phyloP scores from a whole-genome alignment of 2,888 invertebrate genomes.

The Pyrochroa serraticornis region DNA sequence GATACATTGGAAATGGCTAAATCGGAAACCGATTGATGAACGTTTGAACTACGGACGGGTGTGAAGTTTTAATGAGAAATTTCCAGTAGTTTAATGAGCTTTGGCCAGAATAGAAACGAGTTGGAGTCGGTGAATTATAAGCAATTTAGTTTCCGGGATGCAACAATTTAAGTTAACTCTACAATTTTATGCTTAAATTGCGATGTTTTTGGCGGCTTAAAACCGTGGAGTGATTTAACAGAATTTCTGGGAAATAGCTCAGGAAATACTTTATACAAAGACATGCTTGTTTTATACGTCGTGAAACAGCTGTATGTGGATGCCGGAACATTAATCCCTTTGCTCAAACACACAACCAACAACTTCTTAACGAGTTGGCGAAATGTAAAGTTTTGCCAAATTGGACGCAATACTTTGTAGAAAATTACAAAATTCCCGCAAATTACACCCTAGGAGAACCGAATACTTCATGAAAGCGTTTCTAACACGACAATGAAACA shows the following conservation, averaged over 20 bases:
- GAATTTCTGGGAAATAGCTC: slow-evolving; percentile 4
- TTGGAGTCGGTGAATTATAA: too few relatives aligned
- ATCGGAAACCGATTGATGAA: slow-evolving; percentile 10
- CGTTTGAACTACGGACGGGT: background rate
- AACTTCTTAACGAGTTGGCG: slow-evolving; percentile 55
- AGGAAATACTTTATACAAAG: slow-evolving; percentile 11
- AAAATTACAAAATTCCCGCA: slow-evolving; percentile 6
- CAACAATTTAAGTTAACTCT: too few relatives aligned
- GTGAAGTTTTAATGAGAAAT: slow-evolving; percentile 20
- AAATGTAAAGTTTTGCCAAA: slow-evolving; percentile 52
- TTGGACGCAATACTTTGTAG: slow-evolving; percentile 44
- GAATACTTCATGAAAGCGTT: slow-evolving; percentile 13
- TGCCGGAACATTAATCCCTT: slow-evolving; percentile 51
- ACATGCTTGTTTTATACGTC: slow-evolving; percentile 18
- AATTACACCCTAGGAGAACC: slow-evolving; percentile 9
- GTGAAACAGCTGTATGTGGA: slow-evolving; percentile 38
- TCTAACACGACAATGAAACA: too few relatives aligned
- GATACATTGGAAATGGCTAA: background rate
- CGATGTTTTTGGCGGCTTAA: too few relatives aligned
- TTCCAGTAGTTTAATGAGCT: slow-evolving; percentile 9
- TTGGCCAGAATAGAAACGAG: background rate
- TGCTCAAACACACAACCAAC: slow-evolving; percentile 47
- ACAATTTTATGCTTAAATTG: too few relatives aligned
- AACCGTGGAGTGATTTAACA: background rate
- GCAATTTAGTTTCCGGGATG: too few relatives aligned